These are phyloP conservation scores for Ophion slaviceki DNA, from an alignment of 2,888 invertebrate genomes.

Conservation along the genomic window DNA sequence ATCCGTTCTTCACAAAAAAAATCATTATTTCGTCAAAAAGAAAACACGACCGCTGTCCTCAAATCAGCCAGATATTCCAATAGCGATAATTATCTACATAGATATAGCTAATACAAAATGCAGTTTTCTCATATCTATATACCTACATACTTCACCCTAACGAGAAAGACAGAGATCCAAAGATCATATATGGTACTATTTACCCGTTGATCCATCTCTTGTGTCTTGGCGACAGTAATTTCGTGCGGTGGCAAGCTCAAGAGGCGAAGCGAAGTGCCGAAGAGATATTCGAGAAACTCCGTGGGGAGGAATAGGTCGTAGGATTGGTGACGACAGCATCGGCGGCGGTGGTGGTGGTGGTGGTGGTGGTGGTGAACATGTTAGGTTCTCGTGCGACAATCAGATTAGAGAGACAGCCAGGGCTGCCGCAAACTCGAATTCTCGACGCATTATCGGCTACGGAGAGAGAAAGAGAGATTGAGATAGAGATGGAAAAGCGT, in stretches of 20 bases:
- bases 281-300: conserved; percentile 63
- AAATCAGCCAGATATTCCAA: too few species aligned
- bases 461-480: conserved; percentile 39
- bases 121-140: neutral
- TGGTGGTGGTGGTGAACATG: conserved; percentile 38
- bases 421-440: conserved; percentile 66
- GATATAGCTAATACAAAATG: neutral
- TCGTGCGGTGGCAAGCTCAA: conserved; percentile 57
- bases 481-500: conserved; percentile 50
- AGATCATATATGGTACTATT: conserved; percentile 1
- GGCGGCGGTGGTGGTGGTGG: conserved; percentile 26
- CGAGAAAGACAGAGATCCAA: conserved; percentile 20
- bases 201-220: conserved; percentile 57
- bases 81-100: neutral
- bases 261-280: conserved; percentile 60
- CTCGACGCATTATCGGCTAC: conserved; percentile 61
- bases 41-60: too few species aligned
- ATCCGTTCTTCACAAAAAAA: too few species aligned
- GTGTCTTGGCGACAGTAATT: conserved; percentile 64
- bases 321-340: conserved; percentile 44
- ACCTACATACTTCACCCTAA: neutral
- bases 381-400: conserved; percentile 61
- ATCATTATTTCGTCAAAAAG: too few species aligned
- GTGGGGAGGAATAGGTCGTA: conserved; percentile 46
- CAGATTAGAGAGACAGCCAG: conserved; percentile 65